phyloP scores from a whole-genome alignment of 1,140 invertebrate species.

The Antheraea mylitta region DNA sequence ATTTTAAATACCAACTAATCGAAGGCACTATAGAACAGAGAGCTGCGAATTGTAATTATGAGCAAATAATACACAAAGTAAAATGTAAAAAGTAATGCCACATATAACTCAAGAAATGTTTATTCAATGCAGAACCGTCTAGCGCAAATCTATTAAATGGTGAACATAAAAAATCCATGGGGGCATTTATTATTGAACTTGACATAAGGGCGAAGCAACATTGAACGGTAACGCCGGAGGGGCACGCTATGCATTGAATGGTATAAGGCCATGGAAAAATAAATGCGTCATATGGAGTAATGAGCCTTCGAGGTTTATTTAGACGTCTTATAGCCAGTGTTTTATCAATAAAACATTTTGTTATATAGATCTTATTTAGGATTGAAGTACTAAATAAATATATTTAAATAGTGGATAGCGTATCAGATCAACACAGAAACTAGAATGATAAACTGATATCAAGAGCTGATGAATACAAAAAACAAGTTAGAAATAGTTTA shows the following conservation, averaged over 20 bases:
- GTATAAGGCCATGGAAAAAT: not conserved
- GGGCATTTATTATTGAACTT: slow-evolving; percentile 9
- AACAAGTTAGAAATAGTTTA: too few species aligned
- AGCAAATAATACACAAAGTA: too few species aligned
- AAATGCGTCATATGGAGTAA: not conserved
- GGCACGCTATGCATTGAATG: slow-evolving; percentile 6
- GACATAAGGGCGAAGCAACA: slow-evolving; percentile 4
- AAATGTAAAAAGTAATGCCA: too few species aligned
- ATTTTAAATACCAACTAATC: too few species aligned
- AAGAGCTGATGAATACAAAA: too few species aligned
- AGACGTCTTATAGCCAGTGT: not conserved
- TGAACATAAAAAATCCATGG: not conserved
- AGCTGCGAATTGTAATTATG: too few species aligned
- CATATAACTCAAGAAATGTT: not conserved
- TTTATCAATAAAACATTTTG: not conserved
- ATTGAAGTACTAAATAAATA: too few species aligned
- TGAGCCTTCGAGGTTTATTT: not conserved
- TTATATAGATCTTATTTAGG: not conserved
- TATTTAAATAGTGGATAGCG: too few species aligned
- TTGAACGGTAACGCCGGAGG: not conserved
- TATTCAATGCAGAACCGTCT: not conserved
- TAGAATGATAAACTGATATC: not conserved
- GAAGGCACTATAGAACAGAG: too few species aligned
- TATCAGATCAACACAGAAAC: not conserved
- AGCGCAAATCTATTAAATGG: not conserved